phyloP scores from a whole-genome alignment of 2,888 invertebrate genomes.

The Lycophotia porphyrea region DNA sequence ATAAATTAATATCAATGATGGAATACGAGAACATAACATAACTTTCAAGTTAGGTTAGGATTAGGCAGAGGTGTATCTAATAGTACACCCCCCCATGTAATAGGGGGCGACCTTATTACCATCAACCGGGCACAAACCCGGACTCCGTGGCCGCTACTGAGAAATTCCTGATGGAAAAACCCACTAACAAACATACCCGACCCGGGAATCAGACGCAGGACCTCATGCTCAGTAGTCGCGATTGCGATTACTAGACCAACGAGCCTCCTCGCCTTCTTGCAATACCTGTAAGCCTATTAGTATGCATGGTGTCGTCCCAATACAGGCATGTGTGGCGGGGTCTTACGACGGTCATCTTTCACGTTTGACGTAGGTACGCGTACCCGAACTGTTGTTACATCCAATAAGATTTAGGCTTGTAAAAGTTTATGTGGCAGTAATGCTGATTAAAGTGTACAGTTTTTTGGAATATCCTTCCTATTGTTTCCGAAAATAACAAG shows the following conservation, averaged over 20 bases:
- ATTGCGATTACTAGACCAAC: not conserved
- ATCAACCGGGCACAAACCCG: no score
- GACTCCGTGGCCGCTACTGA: no score
- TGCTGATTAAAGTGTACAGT: slow-evolving; percentile 25
- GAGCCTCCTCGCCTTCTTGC: not conserved
- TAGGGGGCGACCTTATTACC: no score
- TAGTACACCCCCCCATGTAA: no score
- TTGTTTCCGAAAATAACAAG: not conserved
- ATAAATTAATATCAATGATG: no score
- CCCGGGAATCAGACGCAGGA: no score
- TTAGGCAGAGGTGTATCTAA: no score
- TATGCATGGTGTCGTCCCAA: slow-evolving; percentile 46
- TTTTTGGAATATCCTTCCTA: not conserved
- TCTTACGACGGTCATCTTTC: slow-evolving; percentile 45
- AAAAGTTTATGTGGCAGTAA: slow-evolving; percentile 36
- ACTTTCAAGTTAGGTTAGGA: no score
- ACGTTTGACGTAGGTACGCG: slow-evolving; percentile 45
- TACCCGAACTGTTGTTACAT: slow-evolving; percentile 30
- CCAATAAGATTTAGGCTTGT: slow-evolving; percentile 37
- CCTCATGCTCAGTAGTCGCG: no score
- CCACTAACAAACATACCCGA: no score
- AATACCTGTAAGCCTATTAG: slow-evolving; percentile 43
- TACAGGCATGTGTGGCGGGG: slow-evolving; percentile 19
- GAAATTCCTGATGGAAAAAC: no score
- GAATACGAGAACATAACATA: no score